Base-by-base conservation (phyloP, 2,113 vertebrate species). In the Emberiza fucata region DNA sequence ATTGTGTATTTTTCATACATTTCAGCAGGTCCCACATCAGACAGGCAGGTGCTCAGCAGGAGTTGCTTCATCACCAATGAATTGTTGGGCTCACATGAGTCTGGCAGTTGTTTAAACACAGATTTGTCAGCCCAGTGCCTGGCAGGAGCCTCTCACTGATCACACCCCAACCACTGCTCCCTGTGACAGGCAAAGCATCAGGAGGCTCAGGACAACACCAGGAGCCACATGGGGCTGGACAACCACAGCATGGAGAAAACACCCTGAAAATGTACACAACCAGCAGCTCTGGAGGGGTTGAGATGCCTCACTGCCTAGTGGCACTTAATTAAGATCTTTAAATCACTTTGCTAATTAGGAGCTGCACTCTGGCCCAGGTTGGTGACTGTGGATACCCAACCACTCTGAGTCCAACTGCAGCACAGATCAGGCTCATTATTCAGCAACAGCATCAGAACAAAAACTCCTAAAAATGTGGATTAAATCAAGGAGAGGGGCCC, bases 281-380 rank as follows among this genome's bases (percentile, higher is more conserved):
- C 2, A 2, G n/a, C 28, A 40, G 56, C 22, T 33, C 69, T 61
- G 61, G 50, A 73, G 12, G 73, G 59, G 69, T 51, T 56, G 44
- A 20, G 69, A 29, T 4, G 25, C 42, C 51, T 87, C 73, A 76
- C 37, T 77, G n/a, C 95, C 94, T 47, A 50, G 8, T 63, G 84
- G 13, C 75, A 77, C 78, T 88, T 88, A 39, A 95, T 88, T 77
- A 91, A 87, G 82, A 80, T 23, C 59, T 60, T 90, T 77, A 92
- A 90, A 95, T 88, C 79, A 80, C 79, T 95, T 86, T 90, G 90
- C 59, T 93, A 82, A 95, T 95, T 88, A 88, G 84, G 59, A 91
- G 89, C 42, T 39, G 77, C 76, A 51, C 76, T 81, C 59, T 75
- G 61, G 80, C n/a, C 61, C 53, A 70, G 63, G 60, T 48, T 25